Conservation (phyloP, 2,113 vertebrate genomes). For the Rhagologus leucostigma region DNA sequence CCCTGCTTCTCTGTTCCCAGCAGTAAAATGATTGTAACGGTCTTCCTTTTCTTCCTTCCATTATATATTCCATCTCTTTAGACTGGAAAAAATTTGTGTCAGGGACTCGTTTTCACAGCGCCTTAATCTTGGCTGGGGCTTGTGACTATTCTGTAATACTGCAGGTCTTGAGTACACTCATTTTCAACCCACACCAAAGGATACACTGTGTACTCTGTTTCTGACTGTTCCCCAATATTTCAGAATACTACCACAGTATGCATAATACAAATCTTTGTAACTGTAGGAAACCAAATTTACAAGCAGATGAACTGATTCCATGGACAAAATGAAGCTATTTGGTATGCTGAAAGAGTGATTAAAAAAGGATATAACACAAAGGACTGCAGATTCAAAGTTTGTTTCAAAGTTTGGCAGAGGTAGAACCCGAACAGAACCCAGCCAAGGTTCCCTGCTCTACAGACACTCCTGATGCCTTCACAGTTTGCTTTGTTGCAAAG, state of each 20-base stretch:
- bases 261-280: background rate
- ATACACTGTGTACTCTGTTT: background rate
- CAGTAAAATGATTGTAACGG: slow-evolving; percentile 1
- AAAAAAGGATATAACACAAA: background rate
- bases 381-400: background rate
- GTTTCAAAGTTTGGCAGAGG: background rate
- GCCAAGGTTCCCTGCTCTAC: background rate
- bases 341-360: background rate
- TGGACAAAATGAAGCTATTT: background rate
- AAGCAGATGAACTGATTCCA: background rate
- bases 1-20: background rate
- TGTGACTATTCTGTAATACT: background rate
- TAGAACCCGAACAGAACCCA: background rate
- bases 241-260: background rate
- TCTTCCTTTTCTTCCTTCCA: background rate
- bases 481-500: background rate
- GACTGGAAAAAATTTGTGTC: background rate
- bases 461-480: background rate
- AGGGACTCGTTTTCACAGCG: background rate
- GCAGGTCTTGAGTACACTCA: background rate
- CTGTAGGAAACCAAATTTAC: background rate
- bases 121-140: background rate
- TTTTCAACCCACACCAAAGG: background rate
- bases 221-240: background rate
- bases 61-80: slow-evolving; percentile 3